These are phyloP conservation scores for Crocodylus rhombifer DNA, from an alignment of 2,797 vertebrate genomes.

Conservation along the genomic window DNA sequence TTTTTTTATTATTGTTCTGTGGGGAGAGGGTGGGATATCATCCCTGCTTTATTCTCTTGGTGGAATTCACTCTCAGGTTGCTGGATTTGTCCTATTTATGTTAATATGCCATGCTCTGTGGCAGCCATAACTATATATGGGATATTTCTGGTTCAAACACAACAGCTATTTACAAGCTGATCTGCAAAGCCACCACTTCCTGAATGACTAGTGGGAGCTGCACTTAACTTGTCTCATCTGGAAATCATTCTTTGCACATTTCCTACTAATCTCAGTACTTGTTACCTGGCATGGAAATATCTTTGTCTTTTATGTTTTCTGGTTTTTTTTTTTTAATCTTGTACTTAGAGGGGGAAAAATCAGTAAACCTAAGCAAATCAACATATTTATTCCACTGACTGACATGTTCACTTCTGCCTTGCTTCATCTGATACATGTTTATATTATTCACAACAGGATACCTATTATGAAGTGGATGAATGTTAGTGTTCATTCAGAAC, in stretches of 20 bases:
- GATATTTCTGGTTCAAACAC: neutral
- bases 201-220: neutral
- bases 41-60: neutral
- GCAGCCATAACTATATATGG: neutral
- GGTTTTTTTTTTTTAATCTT: neutral
- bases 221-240: neutral
- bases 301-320: neutral
- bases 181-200: neutral
- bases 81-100: neutral
- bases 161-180: neutral
- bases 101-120: neutral
- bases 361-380: neutral
- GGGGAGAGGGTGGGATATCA: too few species aligned
- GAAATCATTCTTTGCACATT: neutral
- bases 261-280: neutral
- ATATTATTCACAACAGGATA: constrained; percentile 44
- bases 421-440: constrained; percentile 62
- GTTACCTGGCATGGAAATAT: neutral
- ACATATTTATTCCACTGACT: constrained; percentile 51
- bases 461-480: constrained; percentile 58
- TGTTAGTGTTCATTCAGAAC: constrained; percentile 52
- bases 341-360: neutral
- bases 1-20: neutral
- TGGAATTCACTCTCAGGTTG: neutral
- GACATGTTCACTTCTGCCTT: neutral